Evolutionary conservation across 2,113 vertebrate genomes (phyloP).

Genomic region (Theristicus caerulescens): DNA sequence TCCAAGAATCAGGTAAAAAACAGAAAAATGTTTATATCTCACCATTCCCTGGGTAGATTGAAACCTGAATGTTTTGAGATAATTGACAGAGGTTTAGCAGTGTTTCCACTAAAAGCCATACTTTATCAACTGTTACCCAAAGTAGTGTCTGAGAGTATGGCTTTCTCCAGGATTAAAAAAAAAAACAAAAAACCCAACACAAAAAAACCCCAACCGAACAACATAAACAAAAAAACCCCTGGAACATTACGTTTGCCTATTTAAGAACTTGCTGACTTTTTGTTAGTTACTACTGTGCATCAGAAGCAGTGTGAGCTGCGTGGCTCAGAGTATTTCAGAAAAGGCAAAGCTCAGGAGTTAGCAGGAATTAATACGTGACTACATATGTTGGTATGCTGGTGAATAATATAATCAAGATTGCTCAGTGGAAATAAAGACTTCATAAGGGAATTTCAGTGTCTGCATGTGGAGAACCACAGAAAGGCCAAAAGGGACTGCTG

Average conservation of each 20-base stretch:
- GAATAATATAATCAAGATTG: conserved; percentile 23
- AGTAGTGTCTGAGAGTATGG: not conserved
- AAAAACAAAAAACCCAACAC: not conserved
- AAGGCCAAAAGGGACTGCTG: not conserved
- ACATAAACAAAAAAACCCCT: not conserved
- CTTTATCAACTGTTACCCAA: not conserved
- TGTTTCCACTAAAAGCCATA: not conserved
- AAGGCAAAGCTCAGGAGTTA: not conserved
- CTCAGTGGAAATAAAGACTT: conserved; percentile 45
- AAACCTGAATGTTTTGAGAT: not conserved
- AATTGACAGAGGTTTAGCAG: not conserved
- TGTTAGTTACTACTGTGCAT: not conserved
- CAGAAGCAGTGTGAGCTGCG: not conserved
- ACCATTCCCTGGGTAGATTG: not conserved
- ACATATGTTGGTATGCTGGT: conserved; percentile 37
- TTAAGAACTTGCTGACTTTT: not conserved
- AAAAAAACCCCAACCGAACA: no score
- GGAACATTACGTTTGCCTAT: not conserved
- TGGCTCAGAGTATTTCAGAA: not conserved
- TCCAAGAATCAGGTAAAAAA: not conserved
- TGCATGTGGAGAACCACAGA: conserved; percentile 49
- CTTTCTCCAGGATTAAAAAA: not conserved
- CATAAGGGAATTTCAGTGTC: conserved; percentile 13
- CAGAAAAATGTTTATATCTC: not conserved
- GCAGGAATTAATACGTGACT: conserved; percentile 34